These are phyloP conservation scores for Hyles euphorbiae DNA, from an alignment of 1,140 invertebrate species.

Conservation along the genomic window DNA sequence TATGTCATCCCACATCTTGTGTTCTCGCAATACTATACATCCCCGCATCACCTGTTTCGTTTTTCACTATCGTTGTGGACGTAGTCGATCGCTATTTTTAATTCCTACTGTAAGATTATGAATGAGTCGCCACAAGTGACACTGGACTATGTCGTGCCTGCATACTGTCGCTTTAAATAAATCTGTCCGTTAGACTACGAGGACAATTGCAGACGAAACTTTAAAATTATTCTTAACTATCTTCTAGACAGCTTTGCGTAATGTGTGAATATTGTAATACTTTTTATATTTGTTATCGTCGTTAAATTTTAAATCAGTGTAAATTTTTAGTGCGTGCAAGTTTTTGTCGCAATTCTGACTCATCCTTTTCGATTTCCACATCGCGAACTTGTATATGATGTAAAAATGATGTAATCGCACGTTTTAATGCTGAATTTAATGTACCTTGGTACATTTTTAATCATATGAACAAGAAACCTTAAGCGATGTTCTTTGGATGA, in stretches of 20 bases:
- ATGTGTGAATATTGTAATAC: constrained; percentile 1
- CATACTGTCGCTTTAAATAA: constrained; percentile 23
- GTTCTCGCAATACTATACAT: constrained; percentile 27
- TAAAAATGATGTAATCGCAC: constrained; percentile 41
- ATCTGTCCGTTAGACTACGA: constrained; percentile 10
- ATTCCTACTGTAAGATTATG: constrained; percentile 39
- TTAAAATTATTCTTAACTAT: constrained; percentile 6
- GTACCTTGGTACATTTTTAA: too few species aligned
- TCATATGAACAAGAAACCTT: too few species aligned
- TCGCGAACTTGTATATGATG: constrained; percentile 2
- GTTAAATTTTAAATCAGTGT: constrained; percentile 6
- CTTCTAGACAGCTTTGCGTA: constrained; percentile 2
- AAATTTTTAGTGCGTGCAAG: constrained; percentile 9
- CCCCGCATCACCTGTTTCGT: constrained; percentile 52
- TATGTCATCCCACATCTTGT: constrained; percentile 48
- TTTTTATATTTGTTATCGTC: constrained; percentile 4
- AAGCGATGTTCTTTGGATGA: too few species aligned
- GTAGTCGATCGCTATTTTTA: constrained; percentile 53
- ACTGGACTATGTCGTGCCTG: constrained; percentile 21
- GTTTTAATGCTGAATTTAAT: too few species aligned
- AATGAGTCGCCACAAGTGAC: constrained; percentile 41
- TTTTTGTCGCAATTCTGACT: constrained; percentile 27
- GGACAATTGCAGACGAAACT: constrained; percentile 11
- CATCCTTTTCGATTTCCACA: constrained; percentile 24
- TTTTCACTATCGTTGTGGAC: constrained; percentile 44